Evolutionary conservation across 1,140 invertebrate genomes (phyloP).

Genomic region (Pentalonia nigronervosa): DNA sequence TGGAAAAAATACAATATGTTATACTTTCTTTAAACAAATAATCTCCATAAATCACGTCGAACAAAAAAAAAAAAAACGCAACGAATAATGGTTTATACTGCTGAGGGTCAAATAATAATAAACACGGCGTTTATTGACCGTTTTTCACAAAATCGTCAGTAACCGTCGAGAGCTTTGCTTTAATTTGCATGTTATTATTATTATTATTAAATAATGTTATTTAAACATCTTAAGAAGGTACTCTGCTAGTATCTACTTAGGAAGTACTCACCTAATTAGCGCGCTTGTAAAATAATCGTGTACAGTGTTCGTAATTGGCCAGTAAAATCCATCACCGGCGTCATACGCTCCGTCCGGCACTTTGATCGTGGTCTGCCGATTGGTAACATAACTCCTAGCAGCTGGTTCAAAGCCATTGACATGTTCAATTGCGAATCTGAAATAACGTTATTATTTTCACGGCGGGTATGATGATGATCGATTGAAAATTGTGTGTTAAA

Average conservation of each 20-base stretch:
- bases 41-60: background rate
- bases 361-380: background rate
- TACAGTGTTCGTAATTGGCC: conserved; percentile 30
- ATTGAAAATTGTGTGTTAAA: background rate
- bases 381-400: conserved; percentile 12
- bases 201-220: background rate
- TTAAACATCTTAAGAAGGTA: background rate
- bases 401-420: conserved; percentile 50
- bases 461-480: background rate
- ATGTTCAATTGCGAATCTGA: conserved; percentile 45
- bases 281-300: conserved; percentile 14
- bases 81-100: background rate
- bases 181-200: background rate
- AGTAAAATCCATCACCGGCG: conserved; percentile 58
- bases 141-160: background rate
- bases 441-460: background rate
- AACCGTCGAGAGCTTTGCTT: background rate
- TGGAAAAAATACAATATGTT: background rate
- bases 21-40: background rate
- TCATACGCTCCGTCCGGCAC: conserved; percentile 46
- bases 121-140: background rate
- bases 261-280: background rate
- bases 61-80: background rate
- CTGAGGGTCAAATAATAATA: background rate
- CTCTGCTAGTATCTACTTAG: no score